phyloP scores from a whole-genome alignment of 1,140 invertebrate species.

The Dufourea novaeangliae region DNA sequence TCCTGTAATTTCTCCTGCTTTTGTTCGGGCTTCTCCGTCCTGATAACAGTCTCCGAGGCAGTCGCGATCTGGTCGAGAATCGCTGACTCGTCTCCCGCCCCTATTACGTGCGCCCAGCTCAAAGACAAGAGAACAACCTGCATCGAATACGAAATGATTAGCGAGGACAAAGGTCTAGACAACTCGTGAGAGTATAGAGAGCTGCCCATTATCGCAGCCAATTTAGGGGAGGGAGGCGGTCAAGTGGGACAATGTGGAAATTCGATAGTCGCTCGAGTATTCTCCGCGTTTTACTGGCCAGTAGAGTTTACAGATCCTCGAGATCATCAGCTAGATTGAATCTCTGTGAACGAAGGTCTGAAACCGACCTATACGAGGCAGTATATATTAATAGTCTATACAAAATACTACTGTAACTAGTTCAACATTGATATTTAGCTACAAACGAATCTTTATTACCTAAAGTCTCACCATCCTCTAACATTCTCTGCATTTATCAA shows the following conservation, averaged over 20 bases:
- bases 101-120: slow-evolving; percentile 69
- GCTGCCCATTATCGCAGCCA: not conserved
- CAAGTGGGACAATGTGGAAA: not conserved
- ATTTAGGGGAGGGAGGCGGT: not conserved
- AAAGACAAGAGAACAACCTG: slow-evolving; percentile 75
- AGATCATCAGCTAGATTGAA: not conserved
- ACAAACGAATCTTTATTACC: too few relatives aligned
- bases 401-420: too few relatives aligned
- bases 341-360: not conserved
- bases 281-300: not conserved
- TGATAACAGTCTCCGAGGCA: slow-evolving; percentile 66
- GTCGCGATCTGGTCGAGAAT: slow-evolving; percentile 74
- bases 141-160: slow-evolving; percentile 19
- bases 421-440: too few relatives aligned
- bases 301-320: not conserved
- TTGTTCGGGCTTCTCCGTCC: slow-evolving; percentile 18
- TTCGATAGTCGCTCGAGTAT: not conserved
- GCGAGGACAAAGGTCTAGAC: not conserved
- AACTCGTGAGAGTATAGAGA: not conserved
- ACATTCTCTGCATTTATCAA: too few relatives aligned
- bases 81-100: slow-evolving; percentile 50
- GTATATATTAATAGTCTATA: too few relatives aligned
- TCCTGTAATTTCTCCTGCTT: slow-evolving; percentile 46
- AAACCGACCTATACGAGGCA: not conserved
- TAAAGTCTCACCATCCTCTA: too few relatives aligned